These are phyloP conservation scores for Ophiothrix spiculata DNA, from an alignment of 35 echinoderm and acorn worm genomes.

Conservation along the genomic window DNA sequence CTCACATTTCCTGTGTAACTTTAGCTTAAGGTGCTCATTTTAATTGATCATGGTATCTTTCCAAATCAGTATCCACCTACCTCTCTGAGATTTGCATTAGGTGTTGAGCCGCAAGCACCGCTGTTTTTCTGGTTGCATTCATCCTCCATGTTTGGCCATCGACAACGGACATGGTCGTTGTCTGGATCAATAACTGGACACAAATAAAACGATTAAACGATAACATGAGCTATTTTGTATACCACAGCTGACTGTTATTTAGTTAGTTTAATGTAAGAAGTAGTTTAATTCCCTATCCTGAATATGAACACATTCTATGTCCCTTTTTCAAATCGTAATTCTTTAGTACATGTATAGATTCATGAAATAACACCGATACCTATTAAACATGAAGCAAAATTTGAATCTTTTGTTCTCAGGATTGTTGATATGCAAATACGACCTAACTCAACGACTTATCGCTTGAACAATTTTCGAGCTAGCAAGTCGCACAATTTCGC, in stretches of 20 bases:
- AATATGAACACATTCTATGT: neutral
- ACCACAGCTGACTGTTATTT: neutral
- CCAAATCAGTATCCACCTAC: neutral
- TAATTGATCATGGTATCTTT: too few species aligned
- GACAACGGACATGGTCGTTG: neutral
- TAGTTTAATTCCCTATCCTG: neutral
- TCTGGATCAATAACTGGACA: neutral
- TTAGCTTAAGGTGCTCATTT: neutral
- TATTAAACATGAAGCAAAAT: too few species aligned
- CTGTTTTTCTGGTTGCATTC: neutral
- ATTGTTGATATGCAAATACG: too few species aligned
- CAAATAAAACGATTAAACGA: neutral
- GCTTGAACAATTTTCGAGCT: too few species aligned
- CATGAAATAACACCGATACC: too few species aligned
- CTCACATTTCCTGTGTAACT: too few species aligned
- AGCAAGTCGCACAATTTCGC: neutral
- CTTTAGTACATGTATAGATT: neutral
- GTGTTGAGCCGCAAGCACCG: neutral
- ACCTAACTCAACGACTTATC: too few species aligned
- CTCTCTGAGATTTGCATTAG: neutral
- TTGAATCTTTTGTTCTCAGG: too few species aligned
- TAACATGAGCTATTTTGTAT: neutral
- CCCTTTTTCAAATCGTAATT: neutral
- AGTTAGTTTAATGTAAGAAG: neutral
- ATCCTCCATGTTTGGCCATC: neutral